A percentile compares a stretch with the other conserved stretches of the same genome.
phyloP scores from a whole-genome alignment of 2,797 vertebrate genomes.

The Lagodon rhomboides region DNA sequence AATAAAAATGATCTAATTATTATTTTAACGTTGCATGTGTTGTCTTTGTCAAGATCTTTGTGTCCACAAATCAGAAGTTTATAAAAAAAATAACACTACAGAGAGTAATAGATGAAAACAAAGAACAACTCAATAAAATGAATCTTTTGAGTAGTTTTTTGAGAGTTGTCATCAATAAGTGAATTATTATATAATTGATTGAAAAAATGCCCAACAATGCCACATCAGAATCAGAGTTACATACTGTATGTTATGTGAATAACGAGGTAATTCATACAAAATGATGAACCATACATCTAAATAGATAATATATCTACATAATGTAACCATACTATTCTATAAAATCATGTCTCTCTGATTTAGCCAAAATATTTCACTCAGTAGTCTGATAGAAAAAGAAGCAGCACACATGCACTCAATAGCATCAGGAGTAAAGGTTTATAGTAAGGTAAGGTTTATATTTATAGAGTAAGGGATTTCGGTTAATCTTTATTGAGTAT shows the following conservation, averaged over 20 bases:
- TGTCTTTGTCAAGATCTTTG: conserved; percentile 4
- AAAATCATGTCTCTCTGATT: background rate
- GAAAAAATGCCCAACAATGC: background rate
- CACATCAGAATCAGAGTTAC: no score
- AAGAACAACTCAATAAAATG: background rate
- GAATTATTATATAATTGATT: no score
- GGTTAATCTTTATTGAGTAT: no score
- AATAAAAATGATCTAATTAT: conserved; percentile 56
- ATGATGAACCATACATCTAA: background rate
- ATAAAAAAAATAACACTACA: background rate
- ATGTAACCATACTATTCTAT: background rate
- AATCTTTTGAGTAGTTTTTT: background rate
- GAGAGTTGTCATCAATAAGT: background rate
- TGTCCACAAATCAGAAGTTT: background rate
- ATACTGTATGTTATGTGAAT: background rate
- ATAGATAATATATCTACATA: no score
- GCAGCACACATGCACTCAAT: background rate
- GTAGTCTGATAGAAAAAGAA: background rate
- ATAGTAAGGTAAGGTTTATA: no score
- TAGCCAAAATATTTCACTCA: background rate
- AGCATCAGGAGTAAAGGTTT: background rate
- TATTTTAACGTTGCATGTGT: conserved; percentile 13
- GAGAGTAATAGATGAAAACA: background rate
- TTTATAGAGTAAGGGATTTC: background rate
- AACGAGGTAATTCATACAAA: background rate